Base-by-base conservation (phyloP, 2,797 vertebrate genomes). In the Champsocephalus esox region DNA sequence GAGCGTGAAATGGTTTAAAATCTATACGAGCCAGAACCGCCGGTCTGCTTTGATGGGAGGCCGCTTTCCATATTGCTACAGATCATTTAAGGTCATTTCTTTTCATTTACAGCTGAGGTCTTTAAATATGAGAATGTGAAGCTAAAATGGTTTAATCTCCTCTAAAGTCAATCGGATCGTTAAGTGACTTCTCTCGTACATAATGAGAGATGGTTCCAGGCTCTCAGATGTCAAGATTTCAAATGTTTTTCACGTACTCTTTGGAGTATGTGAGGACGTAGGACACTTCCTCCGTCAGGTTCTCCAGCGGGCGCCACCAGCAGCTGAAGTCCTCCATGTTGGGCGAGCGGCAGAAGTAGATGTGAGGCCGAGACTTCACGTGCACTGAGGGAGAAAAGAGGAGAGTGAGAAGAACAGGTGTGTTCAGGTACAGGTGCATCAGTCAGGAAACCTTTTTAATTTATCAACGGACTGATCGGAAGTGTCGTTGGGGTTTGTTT, bases 321-420 rank as follows among this genome's bases (percentile, higher is more conserved):
- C 95, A 96, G 68, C 84, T 94, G 88, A 96, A 96, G 65, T 92
- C 91, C 89, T 95, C 95, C 95, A 95, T 95, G 91, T 92, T 94
- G 1, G 92, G 87, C 0, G 95, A 96, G 65, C 95, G 94, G 81
- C 95, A 96, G 84, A 62, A 63, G 73, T 94, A 84, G 82, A 96
- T 94, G 65, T 87, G 72, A n/a, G 94, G 95, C 70, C 66, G 88
- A 8, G 41, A 72, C 2, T 63, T 69, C 70, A 65, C 1, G 3
- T 68, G 64, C 59, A 70, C 76, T 63, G 13, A 9, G 24, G 12
- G 2, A 9, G n/a, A 17, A 12, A 7, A 19, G 0, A 38, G 8
- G 34, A 38, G 34, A 38, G 34, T 38, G 34, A 38, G 6, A 38
- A 9, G 34, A 9, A 38, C 34, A 38, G 34, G 34, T 6, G 34